Conservation (phyloP, 1,140 invertebrate species). For the Eufriesea mexicana region DNA sequence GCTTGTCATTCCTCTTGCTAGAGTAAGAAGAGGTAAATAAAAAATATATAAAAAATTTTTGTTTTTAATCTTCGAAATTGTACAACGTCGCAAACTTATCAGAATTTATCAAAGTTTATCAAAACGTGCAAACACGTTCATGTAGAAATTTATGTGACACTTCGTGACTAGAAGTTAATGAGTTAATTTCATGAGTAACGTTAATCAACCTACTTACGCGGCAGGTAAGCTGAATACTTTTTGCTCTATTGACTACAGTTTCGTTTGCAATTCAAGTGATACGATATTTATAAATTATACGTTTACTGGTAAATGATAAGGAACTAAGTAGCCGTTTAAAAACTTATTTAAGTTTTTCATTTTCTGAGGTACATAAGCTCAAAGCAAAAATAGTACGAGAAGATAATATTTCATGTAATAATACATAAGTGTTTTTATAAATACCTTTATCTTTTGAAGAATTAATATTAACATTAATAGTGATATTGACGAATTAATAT, state of each 20-base stretch:
- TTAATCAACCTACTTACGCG: slow-evolving; percentile 26
- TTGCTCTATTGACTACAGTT: slow-evolving; percentile 16
- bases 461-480: too few relatives aligned
- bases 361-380: too few relatives aligned
- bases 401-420: too few relatives aligned
- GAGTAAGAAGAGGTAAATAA: background rate
- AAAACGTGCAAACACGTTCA: background rate
- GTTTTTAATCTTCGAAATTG: background rate
- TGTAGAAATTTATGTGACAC: background rate
- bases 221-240: slow-evolving; percentile 10
- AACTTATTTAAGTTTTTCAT: too few relatives aligned
- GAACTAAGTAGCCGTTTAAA: too few relatives aligned
- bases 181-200: slow-evolving; percentile 43
- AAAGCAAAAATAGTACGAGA: too few relatives aligned
- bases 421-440: too few relatives aligned
- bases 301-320: too few relatives aligned
- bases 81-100: background rate
- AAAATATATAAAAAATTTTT: background rate
- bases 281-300: background rate
- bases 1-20: background rate
- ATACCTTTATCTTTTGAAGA: too few relatives aligned
- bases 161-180: slow-evolving; percentile 36
- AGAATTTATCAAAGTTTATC: background rate
- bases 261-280: background rate
- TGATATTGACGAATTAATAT: too few relatives aligned